These are phyloP conservation scores for Myanophis thanlyinensis DNA, from an alignment of 2,113 vertebrate genomes.

Conservation along the genomic window DNA sequence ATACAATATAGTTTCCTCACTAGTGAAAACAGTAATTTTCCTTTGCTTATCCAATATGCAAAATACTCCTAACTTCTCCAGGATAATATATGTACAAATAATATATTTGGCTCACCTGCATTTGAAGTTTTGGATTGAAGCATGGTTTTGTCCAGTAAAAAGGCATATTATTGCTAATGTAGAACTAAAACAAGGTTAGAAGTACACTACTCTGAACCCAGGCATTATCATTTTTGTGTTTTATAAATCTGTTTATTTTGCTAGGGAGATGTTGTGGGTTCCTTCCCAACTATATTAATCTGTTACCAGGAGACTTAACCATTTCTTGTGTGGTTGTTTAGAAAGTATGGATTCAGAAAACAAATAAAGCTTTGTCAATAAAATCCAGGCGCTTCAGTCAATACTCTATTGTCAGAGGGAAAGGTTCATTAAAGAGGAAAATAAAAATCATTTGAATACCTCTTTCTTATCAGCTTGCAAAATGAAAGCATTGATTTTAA, in stretches of 20 bases:
- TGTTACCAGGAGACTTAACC: neutral
- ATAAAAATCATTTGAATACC: neutral
- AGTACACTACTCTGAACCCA: neutral
- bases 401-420: constrained; percentile 32
- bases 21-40: neutral
- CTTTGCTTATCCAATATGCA: neutral
- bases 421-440: constrained; percentile 19
- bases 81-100: neutral
- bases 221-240: neutral
- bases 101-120: neutral
- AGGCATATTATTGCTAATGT: neutral
- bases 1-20: neutral
- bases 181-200: neutral
- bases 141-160: neutral
- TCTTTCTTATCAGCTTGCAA: constrained; percentile 8
- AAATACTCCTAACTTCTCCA: neutral
- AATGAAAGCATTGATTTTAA: constrained; percentile 22
- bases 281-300: neutral
- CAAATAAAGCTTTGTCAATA: constrained; percentile 23
- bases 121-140: neutral
- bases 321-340: constrained; percentile 11
- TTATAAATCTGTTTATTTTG: neutral
- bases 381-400: constrained; percentile 15
- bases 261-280: neutral
- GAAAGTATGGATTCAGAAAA: constrained; percentile 18